Evolutionary conservation across 64 coral and sea anemone species (phyloP), one percentile per base, ranked within the genome.

Genomic region (Stichodactyla helianthus): DNA sequence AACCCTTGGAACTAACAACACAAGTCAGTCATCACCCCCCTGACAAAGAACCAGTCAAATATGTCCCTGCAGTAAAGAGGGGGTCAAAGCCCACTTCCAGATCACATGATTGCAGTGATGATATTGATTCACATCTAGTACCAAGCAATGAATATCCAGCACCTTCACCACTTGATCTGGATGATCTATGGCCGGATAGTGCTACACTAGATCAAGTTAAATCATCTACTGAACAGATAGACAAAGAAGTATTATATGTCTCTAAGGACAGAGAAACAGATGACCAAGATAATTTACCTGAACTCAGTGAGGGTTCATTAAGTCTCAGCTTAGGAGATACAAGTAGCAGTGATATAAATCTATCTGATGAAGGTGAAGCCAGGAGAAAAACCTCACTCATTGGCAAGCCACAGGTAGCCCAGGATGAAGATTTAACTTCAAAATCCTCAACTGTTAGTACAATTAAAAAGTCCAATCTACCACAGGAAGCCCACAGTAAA

Each of bases 81-180:
- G 55, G 55, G 55, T 58, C 55, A 27, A 19, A 74, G 25, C 4
- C 25, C 68, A 74, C 23, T 13, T 74, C 68, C 25, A 23, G 68
- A 31, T 58, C 4, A 58, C 14, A 9, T 1, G 9, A 58, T 9
- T 11, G 14, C 14, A 15, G 55, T 58, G 14, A 58, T 58, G 14
- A 58, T 58, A 58, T 9, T 58, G 14, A 58, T 14, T 9, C 25
- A 27, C 68, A 31, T 5, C 25, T 28, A 35, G 7, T 23, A 28
- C 27, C 68, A n/a, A 74, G 62, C 22, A n/a, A 74, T 74, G 26
- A 74, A 26, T 74, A 74, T 14, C 25, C 25, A 74, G 11, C 7
- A 27, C 68, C 68, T 74, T 74, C 68, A 28, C 68, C 68, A 26
- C 68, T 74, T 74, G 68, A 74, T 74, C 68, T 74, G 23, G 10